Percentiles rank a stretch among this genome's conserved stretches.
Evolutionary conservation across 2,888 invertebrate genomes (phyloP).

Genomic region (Morpho deidamia): DNA sequence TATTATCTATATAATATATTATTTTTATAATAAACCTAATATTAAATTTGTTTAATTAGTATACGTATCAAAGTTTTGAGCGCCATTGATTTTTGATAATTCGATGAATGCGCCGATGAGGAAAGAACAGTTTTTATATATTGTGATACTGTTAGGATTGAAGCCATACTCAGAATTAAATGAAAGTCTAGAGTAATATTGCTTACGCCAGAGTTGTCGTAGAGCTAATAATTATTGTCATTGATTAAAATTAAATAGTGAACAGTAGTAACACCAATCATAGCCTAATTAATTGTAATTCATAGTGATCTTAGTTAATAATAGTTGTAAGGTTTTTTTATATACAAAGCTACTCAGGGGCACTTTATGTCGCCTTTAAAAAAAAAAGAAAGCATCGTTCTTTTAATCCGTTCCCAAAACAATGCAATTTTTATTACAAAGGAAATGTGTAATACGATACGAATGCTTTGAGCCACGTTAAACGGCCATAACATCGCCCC

Average conservation of each 20-base stretch:
- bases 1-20: neutral
- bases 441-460: constrained; percentile 8
- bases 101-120: constrained; percentile 15
- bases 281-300: constrained; percentile 69
- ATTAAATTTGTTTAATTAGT: too few relatives aligned
- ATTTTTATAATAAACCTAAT: too few relatives aligned
- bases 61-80: neutral
- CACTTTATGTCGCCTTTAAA: constrained; percentile 14
- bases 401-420: neutral
- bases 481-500: constrained; percentile 19
- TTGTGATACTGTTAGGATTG: constrained; percentile 44
- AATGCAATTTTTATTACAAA: constrained; percentile 1
- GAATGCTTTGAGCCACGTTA: constrained; percentile 3
- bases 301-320: constrained; percentile 67
- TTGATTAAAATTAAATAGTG: constrained; percentile 49
- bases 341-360: constrained; percentile 51
- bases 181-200: constrained; percentile 40
- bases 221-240: constrained; percentile 37
- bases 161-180: constrained; percentile 45
- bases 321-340: constrained; percentile 55
- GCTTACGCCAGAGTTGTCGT: constrained; percentile 51
- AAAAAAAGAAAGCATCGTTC: neutral
- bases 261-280: constrained; percentile 74
- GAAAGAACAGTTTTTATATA: constrained; percentile 28
- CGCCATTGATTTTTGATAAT: neutral